Conservation (phyloP, 2,888 invertebrate genomes). For the Conus canariensis region DNA sequence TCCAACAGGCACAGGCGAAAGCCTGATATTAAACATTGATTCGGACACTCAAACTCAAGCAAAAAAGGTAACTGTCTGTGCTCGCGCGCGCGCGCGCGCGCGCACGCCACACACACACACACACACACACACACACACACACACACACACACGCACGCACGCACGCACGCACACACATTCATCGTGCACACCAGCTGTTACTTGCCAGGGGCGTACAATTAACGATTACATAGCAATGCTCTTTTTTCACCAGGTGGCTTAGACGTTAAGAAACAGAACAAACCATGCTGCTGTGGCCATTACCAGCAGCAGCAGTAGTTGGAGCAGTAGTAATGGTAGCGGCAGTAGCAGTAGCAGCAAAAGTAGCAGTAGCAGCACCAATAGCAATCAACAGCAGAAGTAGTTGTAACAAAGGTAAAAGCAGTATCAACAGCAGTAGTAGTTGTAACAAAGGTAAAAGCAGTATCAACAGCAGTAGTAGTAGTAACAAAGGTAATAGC, state of each 20-base stretch:
- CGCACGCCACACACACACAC: too few species aligned
- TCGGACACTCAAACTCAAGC: neutral
- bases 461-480: too few species aligned
- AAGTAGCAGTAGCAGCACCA: too few species aligned
- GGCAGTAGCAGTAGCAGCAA: neutral
- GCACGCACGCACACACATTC: neutral
- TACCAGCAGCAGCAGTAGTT: neutral
- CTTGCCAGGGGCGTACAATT: too few species aligned
- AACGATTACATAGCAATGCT: too few species aligned
- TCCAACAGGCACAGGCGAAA: too few species aligned
- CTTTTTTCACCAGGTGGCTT: too few species aligned
- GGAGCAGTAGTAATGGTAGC: neutral
- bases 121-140: neutral
- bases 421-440: neutral
- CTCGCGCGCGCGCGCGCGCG: too few species aligned
- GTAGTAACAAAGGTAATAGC: too few species aligned
- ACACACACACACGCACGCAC: neutral
- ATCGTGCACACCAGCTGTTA: neutral
- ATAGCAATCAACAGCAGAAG: neutral
- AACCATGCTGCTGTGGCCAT: too few species aligned
- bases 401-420: neutral
- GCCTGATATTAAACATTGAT: too few species aligned
- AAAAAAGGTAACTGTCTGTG: neutral
- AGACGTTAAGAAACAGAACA: too few species aligned
- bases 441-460: neutral